A percentile compares a stretch with the other conserved stretches of the same genome.
These are phyloP conservation scores for Polypterus senegalus DNA, from an alignment of 2,113 vertebrate species.

Conservation along the genomic window DNA sequence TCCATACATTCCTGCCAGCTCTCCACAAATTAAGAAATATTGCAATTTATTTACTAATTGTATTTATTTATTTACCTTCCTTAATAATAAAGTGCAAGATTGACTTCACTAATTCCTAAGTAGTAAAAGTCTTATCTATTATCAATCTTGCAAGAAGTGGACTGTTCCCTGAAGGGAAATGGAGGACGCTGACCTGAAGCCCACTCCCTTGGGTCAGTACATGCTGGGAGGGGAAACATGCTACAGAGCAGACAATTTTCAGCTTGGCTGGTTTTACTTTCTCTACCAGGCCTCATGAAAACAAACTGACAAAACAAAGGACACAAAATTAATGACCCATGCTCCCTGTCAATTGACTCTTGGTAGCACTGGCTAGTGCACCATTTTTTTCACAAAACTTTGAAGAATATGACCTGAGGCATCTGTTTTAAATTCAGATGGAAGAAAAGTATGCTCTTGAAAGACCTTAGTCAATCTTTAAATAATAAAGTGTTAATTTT, in stretches of 20 bases:
- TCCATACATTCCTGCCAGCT: too few relatives aligned
- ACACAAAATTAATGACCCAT: conserved; percentile 99
- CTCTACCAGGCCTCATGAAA: conserved; percentile 84
- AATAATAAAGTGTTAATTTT: conserved; percentile 69
- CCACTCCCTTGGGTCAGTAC: conserved; percentile 61
- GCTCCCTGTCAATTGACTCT: conserved; percentile 83
- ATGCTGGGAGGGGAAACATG: conserved; percentile 84
- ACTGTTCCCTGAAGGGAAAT: conserved; percentile 53
- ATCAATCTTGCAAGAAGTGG: conserved; percentile 56
- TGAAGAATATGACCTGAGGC: conserved; percentile 55
- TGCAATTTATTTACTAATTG: background rate
- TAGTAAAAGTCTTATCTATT: conserved; percentile 40
- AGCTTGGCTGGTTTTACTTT: conserved; percentile 98
- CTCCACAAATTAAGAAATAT: background rate
- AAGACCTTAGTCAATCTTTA: conserved; percentile 60
- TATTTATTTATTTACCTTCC: conserved; percentile 2
- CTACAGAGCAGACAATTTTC: conserved; percentile 98
- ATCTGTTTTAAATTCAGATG: conserved; percentile 69
- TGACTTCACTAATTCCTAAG: conserved; percentile 7
- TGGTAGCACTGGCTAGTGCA: conserved; percentile 68
- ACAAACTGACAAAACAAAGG: conserved; percentile 99
- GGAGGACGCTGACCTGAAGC: conserved; percentile 52
- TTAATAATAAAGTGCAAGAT: conserved; percentile 1
- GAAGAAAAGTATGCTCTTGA: conserved; percentile 42
- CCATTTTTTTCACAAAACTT: conserved; percentile 41